Base-by-base conservation (phyloP, 2,888 invertebrate species). In the Dichetophora obliterata region DNA sequence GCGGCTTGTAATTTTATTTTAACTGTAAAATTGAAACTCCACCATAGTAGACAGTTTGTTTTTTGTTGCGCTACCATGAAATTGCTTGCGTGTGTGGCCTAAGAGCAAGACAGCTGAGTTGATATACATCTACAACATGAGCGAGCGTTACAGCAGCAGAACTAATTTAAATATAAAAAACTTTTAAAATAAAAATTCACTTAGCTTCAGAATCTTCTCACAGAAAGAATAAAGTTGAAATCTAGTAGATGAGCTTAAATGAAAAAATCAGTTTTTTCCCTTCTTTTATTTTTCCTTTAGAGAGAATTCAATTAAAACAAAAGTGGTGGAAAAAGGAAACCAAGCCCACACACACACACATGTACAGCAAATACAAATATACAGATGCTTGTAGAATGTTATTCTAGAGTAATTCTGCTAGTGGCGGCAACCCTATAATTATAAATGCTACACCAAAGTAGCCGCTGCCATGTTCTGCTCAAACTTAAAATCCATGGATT, bases 401-500 rank as follows among this genome's bases (percentile, higher is more conserved):
- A n/a, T n/a, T n/a, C n/a, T n/a, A 4, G 31, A n/a, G 50, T 27
- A 27, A 43, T 50, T 34, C 16, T 22, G 48, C 68, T 9, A 43
- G 22, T 11, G 59, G 59, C 61, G 48, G 72, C 59, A 43, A 61
- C 72, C 61, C 43, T 72, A 43, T 72, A 61, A 72, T 72, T 72
- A 72, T 61, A 43, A 61, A 31, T 72, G 70, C 48, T 69, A 50
- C 50, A 31, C 61, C 61, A 16, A 22, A 61, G 22, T 24, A 14
- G 22, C 61, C 22, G 61, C 61, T 24, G 19, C 27, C 22, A 54
- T 54, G 22, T n/a, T 22, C 43, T 8, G 22, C 22, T 27, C 37
- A 63, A 63, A 54, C 54, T 27, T 16, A 37, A 31, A 70, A 34
- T 52, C 70, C 54, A 52, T n/a, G 70, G 54, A 54, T 70, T 31